Base-by-base conservation (phyloP, 2,797 vertebrate species). In the Esox masquinongy region DNA sequence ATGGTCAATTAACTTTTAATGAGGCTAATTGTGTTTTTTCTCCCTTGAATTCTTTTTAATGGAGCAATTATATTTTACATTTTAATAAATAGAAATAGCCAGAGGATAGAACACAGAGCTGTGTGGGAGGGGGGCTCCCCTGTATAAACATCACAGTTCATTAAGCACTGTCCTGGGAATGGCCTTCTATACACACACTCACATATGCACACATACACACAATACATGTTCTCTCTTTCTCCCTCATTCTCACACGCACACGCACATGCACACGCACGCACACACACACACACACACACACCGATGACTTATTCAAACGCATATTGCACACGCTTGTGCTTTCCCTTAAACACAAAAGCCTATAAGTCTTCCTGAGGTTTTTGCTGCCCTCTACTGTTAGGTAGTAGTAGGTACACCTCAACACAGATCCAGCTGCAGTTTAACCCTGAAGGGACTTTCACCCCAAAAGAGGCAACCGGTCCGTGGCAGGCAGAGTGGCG, bases 71-170 rank as follows among this genome's bases (percentile, higher is more conserved):
- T 77, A 77, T 81, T 82, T 84, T 84, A 81, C 79, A 84, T 81
- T 81, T 86, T 80, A 82, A 87, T 86, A 88, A 88, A 84, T 84
- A 78, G 77, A 88, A 88, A 84, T 84, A 78, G 77, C 85, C 87
- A 76, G 77, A 63, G 79, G 84, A 84, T 72, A 78, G 63, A 71
- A 73, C 67, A 75, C 26, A 63, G 29, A 71, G 69, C 51, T 47
- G 22, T 63, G 34, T 36, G 39, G 71, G 50, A 69, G 43, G 73
- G 79, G 56, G 70, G 63, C 29, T 59, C 14, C 43, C n/a, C 80
- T 75, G 72, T 69, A 64, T 49, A 68, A 34, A 29, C 63, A 49
- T 22, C 43, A 69, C 43, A 74, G 14, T 64, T 26, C n/a, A 68
- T 31, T 39, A 68, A 68, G 66, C 66, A 34, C 31, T 39, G 61